A percentile compares a stretch with the other conserved stretches of the same genome.
These are phyloP conservation scores for Agriotes lineatus DNA, from an alignment of 2,888 invertebrate species.

Conservation along the genomic window DNA sequence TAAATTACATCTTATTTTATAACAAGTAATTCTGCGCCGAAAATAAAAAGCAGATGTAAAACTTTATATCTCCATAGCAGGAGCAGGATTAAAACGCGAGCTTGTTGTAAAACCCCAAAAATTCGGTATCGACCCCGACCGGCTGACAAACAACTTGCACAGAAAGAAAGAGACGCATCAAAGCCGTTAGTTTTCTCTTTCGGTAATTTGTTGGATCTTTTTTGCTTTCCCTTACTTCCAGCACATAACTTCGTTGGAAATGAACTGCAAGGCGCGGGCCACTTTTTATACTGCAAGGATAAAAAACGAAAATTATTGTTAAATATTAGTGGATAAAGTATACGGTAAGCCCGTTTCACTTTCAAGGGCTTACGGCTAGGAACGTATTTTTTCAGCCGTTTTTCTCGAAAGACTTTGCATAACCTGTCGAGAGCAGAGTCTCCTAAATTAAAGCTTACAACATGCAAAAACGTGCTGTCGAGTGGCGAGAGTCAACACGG, in stretches of 20 bases:
- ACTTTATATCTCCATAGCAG: constrained; percentile 1
- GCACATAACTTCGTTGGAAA: no score
- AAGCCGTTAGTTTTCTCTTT: constrained; percentile 9
- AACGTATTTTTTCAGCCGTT: constrained; percentile 17
- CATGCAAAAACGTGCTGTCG: constrained; percentile 49
- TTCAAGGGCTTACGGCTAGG: neutral
- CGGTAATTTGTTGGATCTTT: neutral
- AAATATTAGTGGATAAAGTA: constrained; percentile 9
- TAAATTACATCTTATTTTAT: constrained; percentile 23
- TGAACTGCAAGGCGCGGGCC: neutral
- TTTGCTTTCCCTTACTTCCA: neutral
- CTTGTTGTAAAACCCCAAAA: constrained; percentile 2
- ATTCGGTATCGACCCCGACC: constrained; percentile 5
- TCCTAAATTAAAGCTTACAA: constrained; percentile 50
- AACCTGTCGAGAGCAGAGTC: constrained; percentile 50
- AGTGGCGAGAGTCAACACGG: constrained; percentile 27
- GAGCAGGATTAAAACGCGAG: constrained; percentile 14
- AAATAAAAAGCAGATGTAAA: constrained; percentile 24
- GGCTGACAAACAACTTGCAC: constrained; percentile 10
- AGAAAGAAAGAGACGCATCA: constrained; percentile 3
- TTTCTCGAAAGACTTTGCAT: constrained; percentile 25
- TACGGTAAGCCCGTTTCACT: constrained; percentile 15
- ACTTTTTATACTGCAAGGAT: neutral
- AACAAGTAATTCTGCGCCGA: constrained; percentile 13
- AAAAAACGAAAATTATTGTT: constrained; percentile 5